Evolutionary conservation across 2,888 invertebrate genomes (phyloP).

Genomic region (Physocephala rufipes): DNA sequence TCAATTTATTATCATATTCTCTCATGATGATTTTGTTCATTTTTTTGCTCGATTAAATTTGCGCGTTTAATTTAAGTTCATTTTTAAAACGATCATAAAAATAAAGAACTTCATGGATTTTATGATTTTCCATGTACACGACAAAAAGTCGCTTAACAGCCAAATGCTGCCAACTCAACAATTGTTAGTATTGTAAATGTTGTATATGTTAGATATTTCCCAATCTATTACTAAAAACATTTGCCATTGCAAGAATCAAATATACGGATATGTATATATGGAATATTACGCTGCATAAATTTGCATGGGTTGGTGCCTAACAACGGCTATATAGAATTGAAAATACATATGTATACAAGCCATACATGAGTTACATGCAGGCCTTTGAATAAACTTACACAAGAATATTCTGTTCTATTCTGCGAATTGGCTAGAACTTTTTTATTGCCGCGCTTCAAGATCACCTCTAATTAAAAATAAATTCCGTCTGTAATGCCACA

Average conservation of each 20-base stretch:
- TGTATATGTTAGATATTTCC: constrained; percentile 8
- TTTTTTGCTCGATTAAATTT: constrained; percentile 4
- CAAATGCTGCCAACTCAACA: constrained; percentile 13
- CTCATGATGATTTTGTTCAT: background rate
- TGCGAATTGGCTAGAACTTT: constrained; percentile 27
- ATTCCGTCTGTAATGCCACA: background rate
- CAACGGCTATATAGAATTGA: background rate
- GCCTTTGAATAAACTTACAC: background rate
- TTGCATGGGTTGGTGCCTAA: too few relatives aligned
- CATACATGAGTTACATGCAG: background rate
- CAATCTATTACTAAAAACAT: background rate
- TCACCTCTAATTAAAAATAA: constrained; percentile 28
- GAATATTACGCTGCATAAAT: too few relatives aligned
- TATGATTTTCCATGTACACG: constrained; percentile 6
- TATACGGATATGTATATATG: constrained; percentile 2
- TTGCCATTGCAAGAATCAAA: constrained; percentile 10
- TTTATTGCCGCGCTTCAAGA: constrained; percentile 22
- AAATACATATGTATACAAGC: background rate
- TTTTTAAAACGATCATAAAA: background rate
- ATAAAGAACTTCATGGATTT: background rate
- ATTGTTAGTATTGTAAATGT: background rate
- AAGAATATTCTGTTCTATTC: background rate
- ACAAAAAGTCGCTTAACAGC: constrained; percentile 21
- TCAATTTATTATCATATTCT: constrained; percentile 17
- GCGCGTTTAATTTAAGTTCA: background rate